Evolutionary conservation across 2,113 vertebrate species (phyloP).

Genomic region (Clarias magur): DNA sequence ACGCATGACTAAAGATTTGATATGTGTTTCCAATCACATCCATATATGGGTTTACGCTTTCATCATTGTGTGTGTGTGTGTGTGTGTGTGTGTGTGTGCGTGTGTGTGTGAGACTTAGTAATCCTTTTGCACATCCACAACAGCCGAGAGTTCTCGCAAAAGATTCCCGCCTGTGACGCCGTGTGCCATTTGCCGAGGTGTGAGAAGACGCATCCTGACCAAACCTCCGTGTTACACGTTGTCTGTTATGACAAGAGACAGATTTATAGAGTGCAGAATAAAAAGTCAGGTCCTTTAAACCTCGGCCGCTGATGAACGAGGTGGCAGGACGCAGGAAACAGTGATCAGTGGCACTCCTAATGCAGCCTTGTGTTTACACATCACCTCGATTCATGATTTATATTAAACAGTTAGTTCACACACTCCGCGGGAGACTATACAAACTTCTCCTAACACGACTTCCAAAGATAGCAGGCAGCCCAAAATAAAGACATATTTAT

Average conservation of each 20-base stretch:
- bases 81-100: constrained; percentile 9
- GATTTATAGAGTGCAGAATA: constrained; percentile 54
- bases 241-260: constrained; percentile 55
- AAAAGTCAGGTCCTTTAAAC: constrained; percentile 37
- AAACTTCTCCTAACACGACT: not conserved
- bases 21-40: not conserved
- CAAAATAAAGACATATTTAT: not conserved
- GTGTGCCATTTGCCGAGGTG: constrained; percentile 29
- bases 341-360: constrained; percentile 28
- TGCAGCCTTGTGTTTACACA: constrained; percentile 35
- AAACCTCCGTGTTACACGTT: constrained; percentile 34
- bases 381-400: constrained; percentile 47
- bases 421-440: constrained; percentile 15
- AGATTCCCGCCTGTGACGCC: not conserved
- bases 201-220: constrained; percentile 36
- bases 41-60: not conserved
- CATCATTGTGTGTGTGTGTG: not conserved
- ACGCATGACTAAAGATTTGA: not conserved
- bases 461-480: not conserved
- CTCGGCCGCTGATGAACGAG: constrained; percentile 39
- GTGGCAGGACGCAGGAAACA: constrained; percentile 33
- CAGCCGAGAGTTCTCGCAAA: not conserved
- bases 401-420: constrained; percentile 46
- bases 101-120: not conserved
- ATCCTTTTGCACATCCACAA: not conserved